phyloP scores from a whole-genome alignment of 1,140 invertebrate species.

The Drosophila subobscura region DNA sequence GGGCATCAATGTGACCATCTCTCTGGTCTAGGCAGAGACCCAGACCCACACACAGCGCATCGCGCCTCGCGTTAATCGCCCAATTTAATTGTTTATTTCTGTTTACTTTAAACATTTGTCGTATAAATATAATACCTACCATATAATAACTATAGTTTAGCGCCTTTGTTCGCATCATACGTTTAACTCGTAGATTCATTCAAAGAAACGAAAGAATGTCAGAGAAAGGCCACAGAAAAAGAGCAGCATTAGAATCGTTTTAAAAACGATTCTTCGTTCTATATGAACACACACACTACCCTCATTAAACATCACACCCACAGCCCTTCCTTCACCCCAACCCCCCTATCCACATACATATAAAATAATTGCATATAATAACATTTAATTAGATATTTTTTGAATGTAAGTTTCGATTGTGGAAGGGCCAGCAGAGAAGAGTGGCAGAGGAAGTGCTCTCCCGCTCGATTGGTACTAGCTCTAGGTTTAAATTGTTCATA shows the following conservation, averaged over 20 bases:
- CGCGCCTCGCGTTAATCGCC: constrained; percentile 18
- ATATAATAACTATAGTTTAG: constrained; percentile 29
- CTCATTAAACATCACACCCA: too few species aligned
- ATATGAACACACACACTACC: not conserved
- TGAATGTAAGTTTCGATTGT: too few species aligned
- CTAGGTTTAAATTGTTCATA: constrained; percentile 35
- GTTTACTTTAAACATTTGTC: constrained; percentile 35
- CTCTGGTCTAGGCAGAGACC: constrained; percentile 87
- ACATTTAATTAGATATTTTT: too few species aligned
- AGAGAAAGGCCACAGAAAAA: constrained; percentile 4
- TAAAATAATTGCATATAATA: constrained; percentile 25
- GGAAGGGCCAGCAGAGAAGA: too few species aligned
- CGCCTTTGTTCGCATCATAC: constrained; percentile 21
- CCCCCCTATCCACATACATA: constrained; percentile 30
- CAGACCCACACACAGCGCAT: too few species aligned
- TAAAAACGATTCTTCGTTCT: constrained; percentile 66
- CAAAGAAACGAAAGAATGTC: constrained; percentile 3
- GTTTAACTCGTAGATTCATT: constrained; percentile 18
- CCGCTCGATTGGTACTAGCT: constrained; percentile 48
- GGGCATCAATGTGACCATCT: constrained; percentile 99
- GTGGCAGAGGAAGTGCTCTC: too few species aligned
- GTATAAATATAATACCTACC: not conserved
- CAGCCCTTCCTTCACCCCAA: too few species aligned
- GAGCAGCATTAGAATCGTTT: constrained; percentile 22
- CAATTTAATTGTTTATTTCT: constrained; percentile 27